Conservation (phyloP, 2,888 invertebrate species). For the Oscheius onirici region DNA sequence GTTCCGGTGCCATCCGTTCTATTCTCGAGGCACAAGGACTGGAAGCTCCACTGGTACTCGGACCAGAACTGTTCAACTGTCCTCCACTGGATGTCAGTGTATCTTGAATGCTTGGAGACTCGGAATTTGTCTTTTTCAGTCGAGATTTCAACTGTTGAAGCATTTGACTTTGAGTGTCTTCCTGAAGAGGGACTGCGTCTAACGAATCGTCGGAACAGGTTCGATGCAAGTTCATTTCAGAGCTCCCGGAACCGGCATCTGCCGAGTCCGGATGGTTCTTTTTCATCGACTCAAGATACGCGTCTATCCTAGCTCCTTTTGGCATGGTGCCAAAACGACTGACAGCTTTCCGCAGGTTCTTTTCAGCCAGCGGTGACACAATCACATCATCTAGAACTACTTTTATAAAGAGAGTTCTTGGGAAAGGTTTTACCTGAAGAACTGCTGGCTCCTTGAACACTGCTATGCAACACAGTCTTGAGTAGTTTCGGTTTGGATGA, state of each 20-base stretch:
- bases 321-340: slow-evolving; percentile 95
- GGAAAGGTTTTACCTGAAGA: slow-evolving; percentile 5
- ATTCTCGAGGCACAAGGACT: slow-evolving; percentile 26
- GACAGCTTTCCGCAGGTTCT: slow-evolving; percentile 78
- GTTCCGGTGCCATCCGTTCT: slow-evolving; percentile 22
- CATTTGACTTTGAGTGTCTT: slow-evolving; percentile 37
- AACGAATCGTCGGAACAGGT: slow-evolving; percentile 63
- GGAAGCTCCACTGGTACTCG: slow-evolving; percentile 33
- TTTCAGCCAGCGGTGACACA: slow-evolving; percentile 58
- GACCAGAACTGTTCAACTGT: slow-evolving; percentile 1
- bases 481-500: slow-evolving; percentile 65
- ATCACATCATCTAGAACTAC: slow-evolving; percentile 36
- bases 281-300: slow-evolving; percentile 87
- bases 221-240: slow-evolving; percentile 25
- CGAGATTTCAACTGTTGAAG: slow-evolving; percentile 65
- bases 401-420: neutral
- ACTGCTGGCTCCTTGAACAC: slow-evolving; percentile 38
- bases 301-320: slow-evolving; percentile 93
- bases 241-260: slow-evolving; percentile 8
- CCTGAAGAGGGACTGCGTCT: slow-evolving; percentile 55
- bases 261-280: slow-evolving; percentile 29
- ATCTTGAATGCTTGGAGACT: slow-evolving; percentile 38
- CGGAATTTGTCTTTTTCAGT: slow-evolving; percentile 66
- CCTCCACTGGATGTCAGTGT: neutral
- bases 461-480: slow-evolving; percentile 44